Conservation (phyloP, 2,113 vertebrate species). For the Ellobius talpinus region DNA sequence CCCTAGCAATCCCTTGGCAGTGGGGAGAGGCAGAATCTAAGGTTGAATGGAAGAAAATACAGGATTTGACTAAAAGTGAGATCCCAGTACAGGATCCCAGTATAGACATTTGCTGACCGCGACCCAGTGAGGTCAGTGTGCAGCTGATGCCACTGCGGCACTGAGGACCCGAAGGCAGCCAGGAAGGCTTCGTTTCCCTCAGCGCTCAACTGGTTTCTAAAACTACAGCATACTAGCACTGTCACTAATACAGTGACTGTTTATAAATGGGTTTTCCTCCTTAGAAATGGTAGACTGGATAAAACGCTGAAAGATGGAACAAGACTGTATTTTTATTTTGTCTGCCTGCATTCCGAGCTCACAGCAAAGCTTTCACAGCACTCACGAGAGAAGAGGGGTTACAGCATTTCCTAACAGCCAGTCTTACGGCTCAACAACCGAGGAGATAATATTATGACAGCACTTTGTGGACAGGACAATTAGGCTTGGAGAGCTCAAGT, state of each 20-base stretch:
- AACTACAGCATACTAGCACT: neutral
- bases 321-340: slow-evolving; percentile 30
- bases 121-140: neutral
- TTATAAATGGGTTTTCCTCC: slow-evolving; percentile 19
- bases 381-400: neutral
- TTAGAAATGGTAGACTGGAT: slow-evolving; percentile 2
- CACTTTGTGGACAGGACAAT: neutral
- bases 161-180: neutral
- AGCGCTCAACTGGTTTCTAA: neutral
- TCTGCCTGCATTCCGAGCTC: neutral
- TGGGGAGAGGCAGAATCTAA: neutral
- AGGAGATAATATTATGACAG: neutral
- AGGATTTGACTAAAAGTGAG: neutral
- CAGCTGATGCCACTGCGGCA: neutral
- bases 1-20: neutral
- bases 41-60: neutral
- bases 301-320: neutral
- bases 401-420: neutral
- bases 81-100: neutral
- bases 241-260: neutral
- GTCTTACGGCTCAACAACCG: neutral
- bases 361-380: neutral
- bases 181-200: neutral
- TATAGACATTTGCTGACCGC: neutral
- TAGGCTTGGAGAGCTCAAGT: neutral